Percentiles rank a stretch among this genome's conserved stretches.
Conservation (phyloP, 2,797 vertebrate species). For the Picus viridis region DNA sequence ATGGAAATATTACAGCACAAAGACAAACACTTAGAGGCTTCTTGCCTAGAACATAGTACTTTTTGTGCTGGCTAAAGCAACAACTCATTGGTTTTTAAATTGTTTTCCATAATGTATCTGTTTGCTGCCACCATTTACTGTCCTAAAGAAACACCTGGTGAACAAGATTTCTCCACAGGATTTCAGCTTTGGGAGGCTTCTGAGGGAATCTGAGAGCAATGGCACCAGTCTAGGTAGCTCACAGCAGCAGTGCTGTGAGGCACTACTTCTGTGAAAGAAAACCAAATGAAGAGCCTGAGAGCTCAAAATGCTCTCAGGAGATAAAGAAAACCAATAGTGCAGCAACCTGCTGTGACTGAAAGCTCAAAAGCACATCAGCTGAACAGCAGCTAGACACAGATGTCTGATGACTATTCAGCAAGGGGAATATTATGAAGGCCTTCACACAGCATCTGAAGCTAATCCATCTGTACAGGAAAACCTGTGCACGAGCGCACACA, state of each 20-base stretch:
- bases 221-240: neutral
- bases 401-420: neutral
- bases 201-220: neutral
- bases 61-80: neutral
- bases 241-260: neutral
- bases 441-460: neutral
- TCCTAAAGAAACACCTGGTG: neutral
- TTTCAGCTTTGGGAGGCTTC: neutral
- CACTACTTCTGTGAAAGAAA: neutral
- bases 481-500: neutral
- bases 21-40: neutral
- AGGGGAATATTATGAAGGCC: neutral
- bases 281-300: neutral
- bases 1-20: neutral
- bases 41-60: neutral
- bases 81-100: neutral
- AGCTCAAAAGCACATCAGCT: neutral
- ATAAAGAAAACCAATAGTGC: neutral
- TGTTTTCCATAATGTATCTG: neutral
- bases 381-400: neutral
- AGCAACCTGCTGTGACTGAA: neutral
- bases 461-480: neutral
- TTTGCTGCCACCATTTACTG: neutral
- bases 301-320: neutral
- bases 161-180: neutral